A percentile compares a stretch with the other conserved stretches of the same genome.
phyloP scores from a whole-genome alignment of 1,140 invertebrate genomes.

The Drosophila ercepeae region DNA sequence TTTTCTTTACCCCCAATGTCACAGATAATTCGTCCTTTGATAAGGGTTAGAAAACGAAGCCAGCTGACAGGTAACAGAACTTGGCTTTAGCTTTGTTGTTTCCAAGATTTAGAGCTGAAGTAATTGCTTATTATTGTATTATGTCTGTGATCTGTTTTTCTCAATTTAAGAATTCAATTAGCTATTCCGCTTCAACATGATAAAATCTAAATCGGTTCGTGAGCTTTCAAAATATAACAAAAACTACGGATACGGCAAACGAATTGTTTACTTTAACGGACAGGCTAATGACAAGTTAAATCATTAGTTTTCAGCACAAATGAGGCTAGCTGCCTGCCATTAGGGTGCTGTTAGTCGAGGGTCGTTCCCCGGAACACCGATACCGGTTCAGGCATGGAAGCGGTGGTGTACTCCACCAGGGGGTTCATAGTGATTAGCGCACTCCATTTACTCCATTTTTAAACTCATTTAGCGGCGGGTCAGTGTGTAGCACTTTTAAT shows the following conservation, averaged over 20 bases:
- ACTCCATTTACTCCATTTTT: constrained; percentile 74
- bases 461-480: constrained; percentile 58
- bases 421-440: constrained; percentile 48
- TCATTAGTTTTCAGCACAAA: constrained; percentile 43
- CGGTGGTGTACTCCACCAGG: background rate
- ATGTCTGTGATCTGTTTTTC: background rate
- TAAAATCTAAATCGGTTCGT: constrained; percentile 8
- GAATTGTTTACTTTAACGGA: constrained; percentile 6
- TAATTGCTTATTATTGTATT: background rate
- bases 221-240: background rate
- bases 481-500: constrained; percentile 55
- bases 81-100: constrained; percentile 16
- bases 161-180: background rate
- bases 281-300: constrained; percentile 43
- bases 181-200: background rate
- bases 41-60: constrained; percentile 21
- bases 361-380: background rate
- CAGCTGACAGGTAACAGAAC: constrained; percentile 26
- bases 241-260: constrained; percentile 1
- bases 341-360: constrained; percentile 19
- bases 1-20: constrained; percentile 12
- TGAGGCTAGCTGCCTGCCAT: constrained; percentile 27
- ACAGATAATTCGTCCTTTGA: constrained; percentile 39
- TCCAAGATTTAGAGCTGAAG: constrained; percentile 5
- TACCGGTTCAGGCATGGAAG: background rate